phyloP scores from a whole-genome alignment of 2,797 vertebrate genomes.

The Lepidocolaptes lacrymiger region DNA sequence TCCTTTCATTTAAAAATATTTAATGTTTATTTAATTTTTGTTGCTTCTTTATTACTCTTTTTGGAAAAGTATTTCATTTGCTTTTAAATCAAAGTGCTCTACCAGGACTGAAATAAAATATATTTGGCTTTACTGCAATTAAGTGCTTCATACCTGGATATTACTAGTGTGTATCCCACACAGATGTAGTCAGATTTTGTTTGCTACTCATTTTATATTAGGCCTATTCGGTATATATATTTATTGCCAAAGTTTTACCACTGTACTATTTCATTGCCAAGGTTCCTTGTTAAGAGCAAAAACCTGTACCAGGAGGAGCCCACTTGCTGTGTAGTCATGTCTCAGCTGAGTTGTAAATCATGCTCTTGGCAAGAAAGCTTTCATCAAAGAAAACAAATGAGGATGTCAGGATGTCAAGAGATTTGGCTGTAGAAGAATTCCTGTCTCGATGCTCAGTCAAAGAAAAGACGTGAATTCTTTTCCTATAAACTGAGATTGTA shows the following conservation, averaged over 20 bases:
- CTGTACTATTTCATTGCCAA: neutral
- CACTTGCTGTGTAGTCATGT: neutral
- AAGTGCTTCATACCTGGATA: neutral
- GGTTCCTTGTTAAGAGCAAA: neutral
- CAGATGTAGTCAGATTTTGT: neutral
- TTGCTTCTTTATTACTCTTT: neutral
- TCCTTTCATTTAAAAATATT: neutral
- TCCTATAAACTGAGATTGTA: neutral
- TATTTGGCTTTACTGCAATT: neutral
- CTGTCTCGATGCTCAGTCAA: neutral
- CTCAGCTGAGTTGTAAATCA: neutral
- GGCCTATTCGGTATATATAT: neutral
- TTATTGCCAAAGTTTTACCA: neutral
- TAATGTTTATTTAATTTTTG: neutral
- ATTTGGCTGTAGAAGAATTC: neutral
- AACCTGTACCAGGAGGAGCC: neutral
- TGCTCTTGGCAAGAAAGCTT: neutral
- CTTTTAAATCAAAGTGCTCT: neutral
- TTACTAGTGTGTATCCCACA: neutral
- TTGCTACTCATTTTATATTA: neutral
- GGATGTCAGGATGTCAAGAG: neutral
- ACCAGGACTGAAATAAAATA: neutral
- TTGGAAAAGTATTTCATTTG: neutral
- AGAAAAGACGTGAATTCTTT: neutral
- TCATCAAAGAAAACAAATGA: conserved; percentile 4